phyloP scores from a whole-genome alignment of 2,888 invertebrate genomes.

The Eucera pruinosa region DNA sequence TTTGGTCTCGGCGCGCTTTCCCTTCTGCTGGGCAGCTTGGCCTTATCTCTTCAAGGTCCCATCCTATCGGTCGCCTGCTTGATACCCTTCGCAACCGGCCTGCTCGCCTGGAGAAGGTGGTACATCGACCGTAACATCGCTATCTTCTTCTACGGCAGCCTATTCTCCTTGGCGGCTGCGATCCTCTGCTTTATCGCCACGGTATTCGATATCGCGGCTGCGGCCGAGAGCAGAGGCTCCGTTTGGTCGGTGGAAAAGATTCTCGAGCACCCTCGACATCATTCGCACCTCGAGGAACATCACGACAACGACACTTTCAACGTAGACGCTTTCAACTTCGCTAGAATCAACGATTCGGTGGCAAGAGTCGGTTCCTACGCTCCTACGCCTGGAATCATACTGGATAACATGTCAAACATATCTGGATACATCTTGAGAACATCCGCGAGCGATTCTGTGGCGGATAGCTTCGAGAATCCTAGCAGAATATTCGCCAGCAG shows the following conservation, averaged over 20 bases:
- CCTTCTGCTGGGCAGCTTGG: constrained; percentile 86
- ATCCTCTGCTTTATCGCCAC: constrained; percentile 84
- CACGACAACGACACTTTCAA: constrained; percentile 6
- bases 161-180: constrained; percentile 86
- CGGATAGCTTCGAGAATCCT: neutral
- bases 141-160: constrained; percentile 87
- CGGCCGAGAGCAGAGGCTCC: constrained; percentile 68
- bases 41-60: constrained; percentile 77
- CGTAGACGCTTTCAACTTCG: constrained; percentile 22
- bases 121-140: constrained; percentile 89
- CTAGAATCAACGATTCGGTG: neutral
- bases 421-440: constrained; percentile 49
- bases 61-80: constrained; percentile 72
- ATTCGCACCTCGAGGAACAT: neutral
- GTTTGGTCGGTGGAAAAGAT: constrained; percentile 61
- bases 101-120: constrained; percentile 88
- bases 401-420: constrained; percentile 51
- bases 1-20: constrained; percentile 87
- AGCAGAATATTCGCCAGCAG: neutral
- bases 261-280: constrained; percentile 31
- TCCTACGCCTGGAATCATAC: constrained; percentile 40
- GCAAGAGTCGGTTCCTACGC: neutral
- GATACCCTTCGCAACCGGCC: constrained; percentile 84
- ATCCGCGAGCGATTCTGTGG: neutral
- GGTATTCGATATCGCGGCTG: constrained; percentile 83